Evolutionary conservation across 2,113 vertebrate genomes (phyloP).

Genomic region (Salminus brasiliensis): DNA sequence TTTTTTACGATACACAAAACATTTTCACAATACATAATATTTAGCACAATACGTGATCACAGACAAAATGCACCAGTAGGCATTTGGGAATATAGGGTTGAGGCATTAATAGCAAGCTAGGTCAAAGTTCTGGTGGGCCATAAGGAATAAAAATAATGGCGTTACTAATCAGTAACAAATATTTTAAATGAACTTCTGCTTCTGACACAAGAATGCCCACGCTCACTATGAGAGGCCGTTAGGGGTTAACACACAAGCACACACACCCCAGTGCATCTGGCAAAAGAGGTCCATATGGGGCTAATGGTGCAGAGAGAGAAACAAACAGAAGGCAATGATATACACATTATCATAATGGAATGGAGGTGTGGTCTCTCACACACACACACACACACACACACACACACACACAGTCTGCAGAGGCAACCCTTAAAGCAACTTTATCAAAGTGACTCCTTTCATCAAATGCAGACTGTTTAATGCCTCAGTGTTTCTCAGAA

Average conservation of each 20-base stretch:
- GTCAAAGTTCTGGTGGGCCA: too few species aligned
- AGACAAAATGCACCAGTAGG: too few species aligned
- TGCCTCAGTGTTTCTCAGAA: not conserved
- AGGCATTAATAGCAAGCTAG: too few species aligned
- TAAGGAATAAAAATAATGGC: too few species aligned
- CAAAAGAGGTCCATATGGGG: constrained; percentile 59
- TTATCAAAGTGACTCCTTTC: constrained; percentile 24
- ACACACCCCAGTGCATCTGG: not conserved
- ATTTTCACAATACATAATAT: too few species aligned
- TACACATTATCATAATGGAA: constrained; percentile 53
- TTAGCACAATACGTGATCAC: too few species aligned
- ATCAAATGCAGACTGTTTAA: not conserved
- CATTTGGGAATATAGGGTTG: too few species aligned
- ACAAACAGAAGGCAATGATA: constrained; percentile 54
- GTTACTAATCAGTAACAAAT: too few species aligned
- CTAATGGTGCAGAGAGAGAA: constrained; percentile 57
- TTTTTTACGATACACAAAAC: too few species aligned
- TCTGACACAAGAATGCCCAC: not conserved
- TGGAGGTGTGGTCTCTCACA: constrained; percentile 31
- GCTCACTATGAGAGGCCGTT: not conserved
- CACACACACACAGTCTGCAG: constrained; percentile 10
- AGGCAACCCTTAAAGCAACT: constrained; percentile 11
- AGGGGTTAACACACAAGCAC: not conserved
- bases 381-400: constrained; percentile 38
- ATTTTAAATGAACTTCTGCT: too few species aligned